Evolutionary conservation across 2,888 invertebrate genomes (phyloP), one percentile per base, ranked within the genome.

Genomic region (Caenorhabditis macrosperma): DNA sequence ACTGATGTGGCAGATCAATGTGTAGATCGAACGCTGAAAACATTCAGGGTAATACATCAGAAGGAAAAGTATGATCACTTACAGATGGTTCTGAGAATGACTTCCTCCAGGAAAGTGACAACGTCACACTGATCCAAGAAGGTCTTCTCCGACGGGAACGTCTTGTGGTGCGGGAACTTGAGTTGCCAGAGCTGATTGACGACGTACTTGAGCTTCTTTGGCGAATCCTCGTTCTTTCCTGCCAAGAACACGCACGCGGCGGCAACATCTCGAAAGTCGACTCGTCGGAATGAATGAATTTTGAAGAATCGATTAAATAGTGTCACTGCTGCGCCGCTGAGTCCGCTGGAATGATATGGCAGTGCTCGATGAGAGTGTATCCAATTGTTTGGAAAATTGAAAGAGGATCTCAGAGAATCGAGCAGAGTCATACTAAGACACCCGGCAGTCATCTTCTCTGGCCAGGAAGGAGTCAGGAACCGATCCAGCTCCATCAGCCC

Each of bases 301-400:
- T 97, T 96, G 92, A 97, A 99, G 93, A 98, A 99, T 72, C 98
- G 94, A 92, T 99, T 98, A 97, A 98, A 97, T 91, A 98, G 98
- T 74, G 98, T 97, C 90, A 97, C 97, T 38, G 97, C 97, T 80
- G 97, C 98, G 92, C 97, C 98, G 92, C 97, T 81, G 52, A 66
- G 44, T 28, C 64, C 66, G 64, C 74, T 75, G 74, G 30, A 75
- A 75, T 75, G 24, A 61, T 63, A 72, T 64, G 55, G 72, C 72
- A 72, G 72, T 72, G 72, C 71, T 72, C 44, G 64, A 72, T 72
- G 72, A 72, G 72, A 10, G 60, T 46, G 28, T 48, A 55, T 63
- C 38, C 17, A n/a, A 26, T 9, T 12, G 24, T 22, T 10, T 44
- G 3, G 38, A 15, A 78, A 78, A 54, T 75, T 59, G 44, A 76